Evolutionary conservation across 2,888 invertebrate species (phyloP).

Genomic region (Rhaphigaster nebulosa): DNA sequence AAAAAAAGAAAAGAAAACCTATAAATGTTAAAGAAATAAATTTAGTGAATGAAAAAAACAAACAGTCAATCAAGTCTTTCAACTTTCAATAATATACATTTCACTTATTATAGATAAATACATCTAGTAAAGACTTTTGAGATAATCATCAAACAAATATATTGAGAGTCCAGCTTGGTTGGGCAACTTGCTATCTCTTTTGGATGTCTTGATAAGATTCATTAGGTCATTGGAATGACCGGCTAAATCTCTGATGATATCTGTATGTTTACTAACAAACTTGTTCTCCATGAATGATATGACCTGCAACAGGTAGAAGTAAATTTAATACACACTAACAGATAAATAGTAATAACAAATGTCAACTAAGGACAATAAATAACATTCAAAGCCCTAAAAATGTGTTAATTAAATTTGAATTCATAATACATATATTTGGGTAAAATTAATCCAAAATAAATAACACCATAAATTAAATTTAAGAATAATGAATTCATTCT

Average conservation of each 20-base stretch:
- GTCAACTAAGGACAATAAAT: no score
- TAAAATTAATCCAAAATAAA: not conserved
- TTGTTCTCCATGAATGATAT: conserved; percentile 83
- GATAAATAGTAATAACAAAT: no score
- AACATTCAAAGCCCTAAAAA: no score
- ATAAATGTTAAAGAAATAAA: not conserved
- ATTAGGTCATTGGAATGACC: conserved; percentile 82
- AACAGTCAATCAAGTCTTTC: conserved; percentile 9
- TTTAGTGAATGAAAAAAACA: not conserved
- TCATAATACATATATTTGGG: not conserved
- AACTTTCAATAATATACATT: conserved; percentile 20
- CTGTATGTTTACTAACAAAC: conserved; percentile 79
- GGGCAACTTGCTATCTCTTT: conserved; percentile 71
- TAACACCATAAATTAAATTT: not conserved
- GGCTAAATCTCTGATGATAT: conserved; percentile 78
- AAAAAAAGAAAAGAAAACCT: not conserved
- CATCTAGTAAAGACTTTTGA: conserved; percentile 67
- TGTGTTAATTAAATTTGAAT: not conserved
- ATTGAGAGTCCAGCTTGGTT: conserved; percentile 71
- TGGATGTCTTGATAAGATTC: conserved; percentile 71
- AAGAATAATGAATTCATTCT: not conserved
- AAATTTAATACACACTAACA: conserved; percentile 13
- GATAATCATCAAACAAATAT: conserved; percentile 82
- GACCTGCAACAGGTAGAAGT: conserved; percentile 69
- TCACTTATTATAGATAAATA: not conserved